Evolutionary conservation across 1,140 invertebrate genomes (phyloP), one percentile per base, ranked within the genome.

Genomic region (Ruditapes philippinarum): DNA sequence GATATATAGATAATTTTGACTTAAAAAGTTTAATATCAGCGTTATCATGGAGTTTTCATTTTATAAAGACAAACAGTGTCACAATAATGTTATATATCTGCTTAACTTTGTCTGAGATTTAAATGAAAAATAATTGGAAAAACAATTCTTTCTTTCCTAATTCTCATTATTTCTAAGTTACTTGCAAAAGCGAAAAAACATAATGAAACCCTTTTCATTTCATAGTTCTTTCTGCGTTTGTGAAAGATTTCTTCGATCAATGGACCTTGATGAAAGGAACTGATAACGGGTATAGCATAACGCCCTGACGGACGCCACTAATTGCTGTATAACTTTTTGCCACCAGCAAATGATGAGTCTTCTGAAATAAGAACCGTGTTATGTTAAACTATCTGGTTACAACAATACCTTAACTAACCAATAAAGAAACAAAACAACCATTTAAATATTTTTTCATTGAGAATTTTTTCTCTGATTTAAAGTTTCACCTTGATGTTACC

Each of bases 401-500:
- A 51, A 70, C 36, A 84, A 22, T 31, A 84, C 62, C 1, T 84
- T 84, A 84, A 73, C 82, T 73, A 84, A 84, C 82, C 62, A 84
- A 70, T 73, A 84, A 70, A 28, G 62, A 84, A 68, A 84, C 82
- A 70, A 73, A 84, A 84, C 42, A 40, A 70, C 49, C 22, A 60
- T 45, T 83, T 83, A 42, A 83, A 83, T 42, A 49, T 70, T 84
- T 84, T 84, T 84, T 84, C 68, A 38, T 70, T 84, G n/a, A 70
- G 38, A n/a, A 38, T 70, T 84, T 84, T 73, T 28, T 9, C 17
- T 33, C 28, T 68, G 40, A 84, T 36, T 73, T 19, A 54, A 74
- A 31, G n/a, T 73, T 73, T 54, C 49, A 54, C 82, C 82, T 84
- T 84, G 82, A 84, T 84, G 60, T 73, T 84, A 84, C 82, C 60